Evolutionary conservation across 2,113 vertebrate genomes (phyloP).

Genomic region (Brevimyrus niger): DNA sequence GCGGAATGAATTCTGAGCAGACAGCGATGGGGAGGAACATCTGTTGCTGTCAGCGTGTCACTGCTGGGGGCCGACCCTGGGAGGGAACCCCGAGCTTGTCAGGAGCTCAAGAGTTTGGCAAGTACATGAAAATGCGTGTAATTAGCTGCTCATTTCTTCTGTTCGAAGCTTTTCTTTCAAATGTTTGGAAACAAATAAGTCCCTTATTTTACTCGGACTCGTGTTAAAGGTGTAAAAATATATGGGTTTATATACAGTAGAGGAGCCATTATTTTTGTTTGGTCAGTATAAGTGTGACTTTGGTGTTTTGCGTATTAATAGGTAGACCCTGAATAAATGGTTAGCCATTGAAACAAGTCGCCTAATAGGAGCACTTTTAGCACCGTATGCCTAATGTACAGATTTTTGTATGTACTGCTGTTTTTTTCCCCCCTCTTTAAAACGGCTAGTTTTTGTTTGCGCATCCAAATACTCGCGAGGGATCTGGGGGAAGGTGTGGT

Average conservation of each 20-base stretch:
- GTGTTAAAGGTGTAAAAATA: neutral
- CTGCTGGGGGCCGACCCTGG: slow-evolving; percentile 12
- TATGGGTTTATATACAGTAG: neutral
- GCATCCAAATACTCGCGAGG: neutral
- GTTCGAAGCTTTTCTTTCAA: slow-evolving; percentile 9
- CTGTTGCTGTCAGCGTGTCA: slow-evolving; percentile 21
- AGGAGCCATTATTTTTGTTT: neutral
- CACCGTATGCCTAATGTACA: neutral
- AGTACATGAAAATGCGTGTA: neutral
- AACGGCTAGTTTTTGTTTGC: neutral
- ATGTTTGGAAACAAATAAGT: neutral
- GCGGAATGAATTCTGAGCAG: slow-evolving; percentile 6
- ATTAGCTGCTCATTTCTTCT: neutral
- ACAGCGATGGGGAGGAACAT: slow-evolving; percentile 20
- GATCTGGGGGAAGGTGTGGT: neutral
- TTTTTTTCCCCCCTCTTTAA: neutral
- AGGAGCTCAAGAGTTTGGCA: slow-evolving; percentile 13
- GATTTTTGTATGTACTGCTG: neutral
- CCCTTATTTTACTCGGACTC: neutral
- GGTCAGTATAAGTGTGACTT: neutral
- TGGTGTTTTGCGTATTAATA: neutral
- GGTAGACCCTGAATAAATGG: neutral
- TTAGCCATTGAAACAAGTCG: neutral
- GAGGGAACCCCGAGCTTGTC: slow-evolving; percentile 6
- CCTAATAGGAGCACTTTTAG: neutral